Evolutionary conservation across 2,888 invertebrate species (phyloP), one percentile per base, ranked within the genome.

Genomic region (Quadroppia sp.): DNA sequence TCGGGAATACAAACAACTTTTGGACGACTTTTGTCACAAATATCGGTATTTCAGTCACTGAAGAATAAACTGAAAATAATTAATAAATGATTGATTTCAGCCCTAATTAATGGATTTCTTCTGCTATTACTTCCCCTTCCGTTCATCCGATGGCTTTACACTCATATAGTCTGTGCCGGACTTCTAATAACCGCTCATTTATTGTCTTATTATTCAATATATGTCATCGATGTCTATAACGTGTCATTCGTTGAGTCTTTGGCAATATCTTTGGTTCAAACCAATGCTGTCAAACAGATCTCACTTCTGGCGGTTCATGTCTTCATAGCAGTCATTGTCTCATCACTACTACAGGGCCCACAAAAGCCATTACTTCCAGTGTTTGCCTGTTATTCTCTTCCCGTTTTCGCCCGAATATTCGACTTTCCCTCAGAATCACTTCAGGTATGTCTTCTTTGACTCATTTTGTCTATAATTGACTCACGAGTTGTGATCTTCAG

Each of bases 101-200:
- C 83, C 23, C 79, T 86, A 40, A 77, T 84, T 71, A 80, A 85
- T 76, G 84, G 84, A 23, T 77, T 83, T 13, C 80, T 84, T 50
- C 79, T 86, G 72, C 80, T 85, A 36, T 79, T 85, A 1, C 80
- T 86, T 30, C 85, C 86, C 0, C 78, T 86, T 36, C 80, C 81
- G 73, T 81, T 82, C 74, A 81, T 86, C 42, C 82, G 84, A 36
- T 81, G 81, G 20, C 80, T 86, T 69, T 86, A 86, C 80, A 82
- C 84, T 80, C 85, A 86, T 79, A 80, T 83, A 40, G 79, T 85
- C 50, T 82, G 83, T 76, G 80, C 82, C 11, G 80, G 81, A 36
- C 79, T 85, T 1, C 80, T 86, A 50, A 80, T 81, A 1, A 80
- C 81, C 23, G 82, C 83, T 11, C 83, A 84, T 77, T 80, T 83